Evolutionary conservation across 2,113 vertebrate genomes (phyloP).

Genomic region (Heloderma charlesbogerti): DNA sequence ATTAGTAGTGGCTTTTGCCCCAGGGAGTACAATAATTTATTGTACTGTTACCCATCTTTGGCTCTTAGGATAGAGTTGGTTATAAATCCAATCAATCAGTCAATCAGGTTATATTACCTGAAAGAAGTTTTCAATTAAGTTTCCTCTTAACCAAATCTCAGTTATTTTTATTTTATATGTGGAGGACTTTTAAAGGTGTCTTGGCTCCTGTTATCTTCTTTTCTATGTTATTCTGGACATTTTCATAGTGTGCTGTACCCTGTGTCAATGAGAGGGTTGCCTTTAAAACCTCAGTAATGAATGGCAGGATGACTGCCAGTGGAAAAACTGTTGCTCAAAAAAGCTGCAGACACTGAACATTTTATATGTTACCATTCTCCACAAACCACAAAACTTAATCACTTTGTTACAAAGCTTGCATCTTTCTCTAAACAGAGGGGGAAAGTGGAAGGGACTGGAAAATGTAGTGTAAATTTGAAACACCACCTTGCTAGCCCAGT

Average conservation of each 20-base stretch:
- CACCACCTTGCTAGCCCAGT: background rate
- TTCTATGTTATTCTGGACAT: background rate
- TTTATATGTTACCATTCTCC: background rate
- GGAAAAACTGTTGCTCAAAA: slow-evolving; percentile 25
- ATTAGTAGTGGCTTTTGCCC: background rate
- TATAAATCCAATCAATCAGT: background rate
- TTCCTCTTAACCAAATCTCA: slow-evolving; percentile 40
- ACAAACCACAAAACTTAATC: background rate
- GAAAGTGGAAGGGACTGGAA: background rate
- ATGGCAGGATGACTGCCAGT: background rate
- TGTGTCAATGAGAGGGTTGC: background rate
- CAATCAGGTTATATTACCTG: slow-evolving; percentile 5
- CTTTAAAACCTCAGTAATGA: background rate
- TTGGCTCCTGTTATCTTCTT: background rate
- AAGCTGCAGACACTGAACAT: rapidly evolving
- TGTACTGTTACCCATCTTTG: background rate
- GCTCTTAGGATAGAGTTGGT: background rate
- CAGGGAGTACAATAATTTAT: background rate
- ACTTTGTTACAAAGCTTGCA: background rate
- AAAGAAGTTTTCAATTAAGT: background rate
- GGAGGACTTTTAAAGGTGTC: slow-evolving; percentile 18
- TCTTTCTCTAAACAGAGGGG: background rate
- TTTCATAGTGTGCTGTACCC: background rate
- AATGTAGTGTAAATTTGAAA: rapidly evolving
- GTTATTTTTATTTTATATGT: slow-evolving; percentile 32